phyloP scores from a whole-genome alignment of 2,797 vertebrate genomes.

The Eptatretus atami region DNA sequence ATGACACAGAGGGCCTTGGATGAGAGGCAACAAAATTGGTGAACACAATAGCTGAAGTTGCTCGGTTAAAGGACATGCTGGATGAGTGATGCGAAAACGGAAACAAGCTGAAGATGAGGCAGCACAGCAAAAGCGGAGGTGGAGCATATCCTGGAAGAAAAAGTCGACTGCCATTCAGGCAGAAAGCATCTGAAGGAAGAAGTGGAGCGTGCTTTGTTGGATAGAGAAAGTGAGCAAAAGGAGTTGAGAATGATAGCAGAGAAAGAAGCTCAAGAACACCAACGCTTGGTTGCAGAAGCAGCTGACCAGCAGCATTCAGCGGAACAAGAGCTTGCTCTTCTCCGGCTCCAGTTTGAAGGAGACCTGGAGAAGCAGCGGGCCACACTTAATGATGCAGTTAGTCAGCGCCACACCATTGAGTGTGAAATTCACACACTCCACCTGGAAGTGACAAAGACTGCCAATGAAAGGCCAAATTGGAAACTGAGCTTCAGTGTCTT shows the following conservation, averaged over 20 bases:
- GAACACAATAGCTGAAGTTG: constrained; percentile 54
- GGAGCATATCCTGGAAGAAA: constrained; percentile 71
- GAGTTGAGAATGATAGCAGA: constrained; percentile 55
- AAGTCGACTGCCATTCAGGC: constrained; percentile 54
- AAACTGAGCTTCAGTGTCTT: constrained; percentile 56
- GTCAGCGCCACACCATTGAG: constrained; percentile 55
- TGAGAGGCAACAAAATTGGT: constrained; percentile 41
- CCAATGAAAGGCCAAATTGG: constrained; percentile 58
- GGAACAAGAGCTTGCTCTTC: constrained; percentile 42
- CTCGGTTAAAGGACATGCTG: constrained; percentile 36
- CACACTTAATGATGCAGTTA: constrained; percentile 58
- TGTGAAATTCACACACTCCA: constrained; percentile 71
- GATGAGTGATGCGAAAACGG: constrained; percentile 65
- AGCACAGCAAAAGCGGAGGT: constrained; percentile 45
- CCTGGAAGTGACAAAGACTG: constrained; percentile 54
- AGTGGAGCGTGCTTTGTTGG: constrained; percentile 61
- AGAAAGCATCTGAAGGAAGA: constrained; percentile 47
- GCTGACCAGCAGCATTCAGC: constrained; percentile 76
- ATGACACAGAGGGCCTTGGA: constrained; percentile 53
- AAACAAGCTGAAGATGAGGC: constrained; percentile 66
- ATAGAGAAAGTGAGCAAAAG: constrained; percentile 87
- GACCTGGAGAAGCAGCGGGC: constrained; percentile 60
- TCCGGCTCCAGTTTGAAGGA: constrained; percentile 45
- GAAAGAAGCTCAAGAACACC: constrained; percentile 65
- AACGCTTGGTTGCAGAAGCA: constrained; percentile 64